Evolutionary conservation across 2,888 invertebrate genomes (phyloP), one percentile per base, ranked within the genome.

Genomic region (Bedellia somnulentella): DNA sequence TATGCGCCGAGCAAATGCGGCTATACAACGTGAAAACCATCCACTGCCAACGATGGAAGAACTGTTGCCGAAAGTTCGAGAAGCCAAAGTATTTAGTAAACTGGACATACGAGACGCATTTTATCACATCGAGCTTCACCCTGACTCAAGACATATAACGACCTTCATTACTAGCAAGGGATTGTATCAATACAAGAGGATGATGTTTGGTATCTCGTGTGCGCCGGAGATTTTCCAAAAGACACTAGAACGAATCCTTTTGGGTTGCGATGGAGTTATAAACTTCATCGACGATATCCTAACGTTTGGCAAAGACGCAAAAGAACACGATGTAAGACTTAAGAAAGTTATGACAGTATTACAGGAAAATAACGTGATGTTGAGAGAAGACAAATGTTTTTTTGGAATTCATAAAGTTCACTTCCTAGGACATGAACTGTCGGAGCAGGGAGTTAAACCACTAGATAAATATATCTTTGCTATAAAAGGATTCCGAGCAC

Each of bases 101-200:
- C n/a, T 26, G 15, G 26, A 26, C 26, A 26, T 26, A 6, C 33
- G 35, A 28, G 12, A 47, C 15, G 57, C 51, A 2, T 59, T 52
- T 34, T 56, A 60, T 36, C 57, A 61, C 33, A 31, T 61, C 2
- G 49, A 51, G 35, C 35, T 61, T 10, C 31, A 44, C n/a, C 36
- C 40, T 18, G 37, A 45, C 11, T 53, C 49, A 1, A 37, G 51
- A 31, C 33, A 38, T n/a, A 47, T 59, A 3, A 59, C 59, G 17
- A 57, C 55, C 2, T 63, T 62, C 34, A 46, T 25, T 9, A 25
- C 25, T 11, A 25, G 12, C 13, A 25, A 25, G 13, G 25, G 25
- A 3, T 25, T 49, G 4, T 49, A 42, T 30, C 31, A 47, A 27
- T 53, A 44, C 25, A 49, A 48, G 32, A 32, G 49, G 18, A 35